A percentile compares a stretch with the other conserved stretches of the same genome.
phyloP scores from a whole-genome alignment of 2,113 vertebrate genomes.

The Erinaceus europaeus region DNA sequence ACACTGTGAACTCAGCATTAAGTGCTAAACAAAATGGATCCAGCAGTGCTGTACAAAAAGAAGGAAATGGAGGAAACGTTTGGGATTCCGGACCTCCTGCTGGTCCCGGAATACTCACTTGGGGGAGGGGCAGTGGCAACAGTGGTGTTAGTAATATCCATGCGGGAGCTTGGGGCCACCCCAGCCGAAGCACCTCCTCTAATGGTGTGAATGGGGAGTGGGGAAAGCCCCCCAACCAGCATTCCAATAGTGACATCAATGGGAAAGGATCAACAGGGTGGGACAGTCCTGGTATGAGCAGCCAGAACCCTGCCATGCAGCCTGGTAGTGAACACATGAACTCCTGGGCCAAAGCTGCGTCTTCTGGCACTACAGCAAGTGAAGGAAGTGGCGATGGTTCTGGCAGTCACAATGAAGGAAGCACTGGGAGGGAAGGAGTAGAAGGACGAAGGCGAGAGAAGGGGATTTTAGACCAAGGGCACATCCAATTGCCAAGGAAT shows the following conservation, averaged over 20 bases:
- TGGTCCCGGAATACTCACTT: slow-evolving; percentile 87
- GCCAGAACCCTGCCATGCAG: slow-evolving; percentile 82
- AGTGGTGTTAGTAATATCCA: slow-evolving; percentile 83
- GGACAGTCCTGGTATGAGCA: slow-evolving; percentile 82
- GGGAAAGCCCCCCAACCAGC: slow-evolving; percentile 86
- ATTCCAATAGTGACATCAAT: slow-evolving; percentile 86
- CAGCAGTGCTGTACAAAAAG: slow-evolving; percentile 85
- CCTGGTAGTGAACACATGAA: slow-evolving; percentile 82
- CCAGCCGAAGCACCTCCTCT: slow-evolving; percentile 80
- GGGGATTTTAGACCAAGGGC: slow-evolving; percentile 83
- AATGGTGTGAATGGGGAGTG: slow-evolving; percentile 86
- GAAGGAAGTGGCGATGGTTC: slow-evolving; percentile 91
- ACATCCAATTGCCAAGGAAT: slow-evolving; percentile 88
- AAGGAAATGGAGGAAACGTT: slow-evolving; percentile 81
- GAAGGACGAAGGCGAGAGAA: slow-evolving; percentile 85
- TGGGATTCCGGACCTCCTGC: slow-evolving; percentile 92
- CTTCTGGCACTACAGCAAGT: slow-evolving; percentile 88
- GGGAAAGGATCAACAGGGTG: slow-evolving; percentile 88
- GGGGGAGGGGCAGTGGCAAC: slow-evolving; percentile 86
- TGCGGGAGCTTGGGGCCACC: slow-evolving; percentile 90
- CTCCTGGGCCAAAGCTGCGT: slow-evolving; percentile 89
- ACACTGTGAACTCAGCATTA: slow-evolving; percentile 89
- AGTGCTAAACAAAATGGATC: slow-evolving; percentile 88
- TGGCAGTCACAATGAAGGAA: slow-evolving; percentile 84
- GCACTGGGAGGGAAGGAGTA: slow-evolving; percentile 82